Base-by-base conservation (phyloP, 2,113 vertebrate species). In the Prochilodus magdalenae region DNA sequence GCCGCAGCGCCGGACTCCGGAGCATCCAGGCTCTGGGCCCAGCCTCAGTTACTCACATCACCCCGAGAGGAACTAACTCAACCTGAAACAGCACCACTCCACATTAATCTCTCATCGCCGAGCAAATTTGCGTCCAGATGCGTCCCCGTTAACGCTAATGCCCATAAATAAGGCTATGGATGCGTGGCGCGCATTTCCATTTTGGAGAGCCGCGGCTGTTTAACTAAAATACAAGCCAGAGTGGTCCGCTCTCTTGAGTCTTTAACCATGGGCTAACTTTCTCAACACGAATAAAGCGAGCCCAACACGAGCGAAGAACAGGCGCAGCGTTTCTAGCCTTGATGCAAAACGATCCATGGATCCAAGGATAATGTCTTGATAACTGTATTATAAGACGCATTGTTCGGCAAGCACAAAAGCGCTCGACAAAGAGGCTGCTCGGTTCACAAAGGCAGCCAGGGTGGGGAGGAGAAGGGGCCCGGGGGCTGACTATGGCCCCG, bases 11-110 rank as follows among this genome's bases (percentile, higher is more conserved):
- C n/a, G 60, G 24, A 63, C 80, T 88, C 83, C 20, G 44, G 33
- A 40, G 62, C 40, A 49, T 60, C 59, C 85, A 82, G 16, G 76
- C 78, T 84, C 75, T 62, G 81, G 60, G 86, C 85, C 84, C 87
- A 87, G 87, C 85, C 86, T 75, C 74, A 82, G 79, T 71, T 85
- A 87, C 82, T 13, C 79, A 82, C 26, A 75, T 75, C 63, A 47
- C 27, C 79, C 70, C 13, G 65, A 60, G 76, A 47, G 73, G 80
- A 66, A 70, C 27, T 74, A 62, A 14, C 55, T 79, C 70, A 66
- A 75, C 80, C 62, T 67, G 71, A 86, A 86, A 73, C 51, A 22
- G 26, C 60, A 67, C 24, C 33, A 24, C 24, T 29, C 44, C 49
- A 69, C 73, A 59, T 81, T 81, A 67, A 69, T 63, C 80, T 75